A percentile compares a stretch with the other conserved stretches of the same genome.
Conservation (phyloP, 2,888 invertebrate species). For the Tanaodytes sp. region DNA sequence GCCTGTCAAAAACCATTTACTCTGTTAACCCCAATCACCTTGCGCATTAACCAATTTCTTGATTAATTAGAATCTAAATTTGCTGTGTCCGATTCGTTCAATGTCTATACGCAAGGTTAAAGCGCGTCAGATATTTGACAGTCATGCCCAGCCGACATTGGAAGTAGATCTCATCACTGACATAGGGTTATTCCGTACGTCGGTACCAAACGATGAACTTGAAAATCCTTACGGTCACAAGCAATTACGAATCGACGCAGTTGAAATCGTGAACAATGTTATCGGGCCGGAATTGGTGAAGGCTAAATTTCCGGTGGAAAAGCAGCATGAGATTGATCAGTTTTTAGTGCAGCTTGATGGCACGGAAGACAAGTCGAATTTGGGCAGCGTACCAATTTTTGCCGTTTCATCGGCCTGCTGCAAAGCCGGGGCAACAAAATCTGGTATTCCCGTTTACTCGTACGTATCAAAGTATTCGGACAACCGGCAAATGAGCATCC, state of each 20-base stretch:
- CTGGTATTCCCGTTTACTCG: slow-evolving; percentile 65
- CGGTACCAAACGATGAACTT: slow-evolving; percentile 61
- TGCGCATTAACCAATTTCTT: no score
- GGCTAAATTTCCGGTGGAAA: slow-evolving; percentile 64
- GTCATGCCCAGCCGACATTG: slow-evolving; percentile 81
- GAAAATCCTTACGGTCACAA: slow-evolving; percentile 60
- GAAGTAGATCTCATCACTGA: slow-evolving; percentile 72
- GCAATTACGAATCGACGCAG: slow-evolving; percentile 65
- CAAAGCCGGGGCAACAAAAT: slow-evolving; percentile 68
- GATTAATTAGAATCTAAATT: no score
- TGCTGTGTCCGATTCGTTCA: no score
- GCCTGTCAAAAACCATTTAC: no score
- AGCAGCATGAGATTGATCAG: slow-evolving; percentile 66
- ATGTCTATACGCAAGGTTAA: slow-evolving; percentile 72
- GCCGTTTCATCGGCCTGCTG: slow-evolving; percentile 67
- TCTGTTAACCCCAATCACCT: no score
- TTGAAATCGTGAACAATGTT: slow-evolving; percentile 65
- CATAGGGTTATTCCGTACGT: slow-evolving; percentile 65
- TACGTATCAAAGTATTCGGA: slow-evolving; percentile 65
- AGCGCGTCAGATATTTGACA: slow-evolving; percentile 81
- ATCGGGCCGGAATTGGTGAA: slow-evolving; percentile 67
- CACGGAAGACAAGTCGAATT: slow-evolving; percentile 65
- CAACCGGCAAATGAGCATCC: slow-evolving; percentile 60
- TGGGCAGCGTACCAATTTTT: slow-evolving; percentile 67
- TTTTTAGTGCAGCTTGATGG: slow-evolving; percentile 64